A percentile compares a stretch with the other conserved stretches of the same genome.
These are phyloP conservation scores for Pelecanoides urinatrix DNA, from an alignment of 2,113 vertebrate genomes.

Conservation along the genomic window DNA sequence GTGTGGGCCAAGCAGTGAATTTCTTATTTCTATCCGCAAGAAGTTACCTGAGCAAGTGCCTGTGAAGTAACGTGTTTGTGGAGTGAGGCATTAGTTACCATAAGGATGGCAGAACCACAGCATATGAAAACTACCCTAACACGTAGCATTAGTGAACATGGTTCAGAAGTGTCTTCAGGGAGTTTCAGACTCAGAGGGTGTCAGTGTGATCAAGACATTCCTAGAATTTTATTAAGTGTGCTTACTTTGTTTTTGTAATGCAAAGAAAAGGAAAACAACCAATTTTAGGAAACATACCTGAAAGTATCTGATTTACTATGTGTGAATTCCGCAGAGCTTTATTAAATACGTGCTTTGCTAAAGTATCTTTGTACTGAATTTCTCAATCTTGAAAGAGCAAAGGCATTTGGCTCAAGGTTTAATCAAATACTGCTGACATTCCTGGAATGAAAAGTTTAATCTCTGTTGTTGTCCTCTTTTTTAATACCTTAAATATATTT, in stretches of 20 bases:
- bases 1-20: neutral
- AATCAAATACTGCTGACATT: neutral
- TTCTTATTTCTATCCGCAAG: neutral
- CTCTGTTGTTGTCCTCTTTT: neutral
- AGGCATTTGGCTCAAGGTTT: neutral
- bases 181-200: neutral
- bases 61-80: neutral
- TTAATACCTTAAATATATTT: neutral
- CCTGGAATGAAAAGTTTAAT: neutral
- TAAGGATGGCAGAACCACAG: neutral
- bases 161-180: neutral
- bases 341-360: slow-evolving; percentile 22
- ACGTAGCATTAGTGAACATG: accelerated
- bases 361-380: slow-evolving; percentile 23
- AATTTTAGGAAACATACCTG: neutral
- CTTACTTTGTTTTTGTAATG: neutral
- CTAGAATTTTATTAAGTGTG: neutral
- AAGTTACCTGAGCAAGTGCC: neutral
- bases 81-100: neutral
- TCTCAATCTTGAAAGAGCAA: slow-evolving; percentile 28
- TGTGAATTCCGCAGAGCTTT: slow-evolving; percentile 24
- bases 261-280: neutral
- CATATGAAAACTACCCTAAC: neutral
- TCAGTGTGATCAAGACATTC: neutral
- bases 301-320: neutral